Evolutionary conservation across 2,888 invertebrate genomes (phyloP), one percentile per base, ranked within the genome.

Genomic region (Drosophila paramelanica): DNA sequence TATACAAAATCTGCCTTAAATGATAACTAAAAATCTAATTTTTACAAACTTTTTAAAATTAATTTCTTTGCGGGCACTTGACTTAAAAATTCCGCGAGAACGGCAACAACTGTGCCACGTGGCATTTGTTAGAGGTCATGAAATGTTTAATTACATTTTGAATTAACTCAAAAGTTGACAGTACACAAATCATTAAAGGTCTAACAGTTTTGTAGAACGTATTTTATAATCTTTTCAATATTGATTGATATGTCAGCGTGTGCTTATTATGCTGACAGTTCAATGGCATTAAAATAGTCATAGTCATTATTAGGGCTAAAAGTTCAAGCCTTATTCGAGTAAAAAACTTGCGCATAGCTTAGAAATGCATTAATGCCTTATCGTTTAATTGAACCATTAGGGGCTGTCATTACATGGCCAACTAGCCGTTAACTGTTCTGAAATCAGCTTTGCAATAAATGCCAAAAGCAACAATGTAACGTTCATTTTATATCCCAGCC

Each of bases 381-480:
- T 20, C 36, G 20, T 53, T 49, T 81, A 75, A 77, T 81, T 81
- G 56, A 79, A 65, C 56, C 62, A 77, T 79, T 75, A 77, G 68
- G 47, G 31, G n/a, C 56, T 47, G 64, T 61, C 55, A 78, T 78
- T 81, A 73, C 56, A 56, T 62, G 61, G 17, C 61, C 65, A 42
- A 46, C 23, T 45, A 23, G n/a, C 42, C 59, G 38, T 20, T 23
- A 36, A 36, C 36, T 36, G 13, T 36, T 39, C 17, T 20, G 11
- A 55, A 43, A 43, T n/a, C 36, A 27, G 42, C 43, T 60, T 33
- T 31, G 10, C 8, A 31, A 31, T 31, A 31, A 31, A 31, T 10
- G 31, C 8, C 31, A 25, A 38, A 11, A 13, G 13, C 36, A 20
- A 50, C 13, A 42, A 38, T 47, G 45, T 39, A 52, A 43, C 5